These are phyloP conservation scores for Grammomys dolichurus DNA, from an alignment of 2,113 vertebrate species.

Conservation along the genomic window DNA sequence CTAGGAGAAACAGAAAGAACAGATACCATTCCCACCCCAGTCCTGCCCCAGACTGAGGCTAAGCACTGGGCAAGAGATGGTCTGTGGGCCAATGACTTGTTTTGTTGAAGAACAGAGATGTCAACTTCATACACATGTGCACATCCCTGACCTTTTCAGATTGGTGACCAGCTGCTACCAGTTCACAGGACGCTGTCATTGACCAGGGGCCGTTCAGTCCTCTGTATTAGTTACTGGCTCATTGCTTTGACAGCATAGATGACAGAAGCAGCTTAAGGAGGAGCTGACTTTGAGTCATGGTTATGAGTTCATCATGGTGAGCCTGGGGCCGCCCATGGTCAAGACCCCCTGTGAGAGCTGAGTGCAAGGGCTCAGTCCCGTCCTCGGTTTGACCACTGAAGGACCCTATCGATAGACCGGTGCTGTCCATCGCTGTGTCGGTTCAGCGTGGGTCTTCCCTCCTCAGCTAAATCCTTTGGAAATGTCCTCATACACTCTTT, in stretches of 20 bases:
- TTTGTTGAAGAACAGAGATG: constrained; percentile 26
- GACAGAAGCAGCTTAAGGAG: background rate
- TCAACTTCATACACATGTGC: background rate
- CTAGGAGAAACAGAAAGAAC: background rate
- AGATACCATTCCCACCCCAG: background rate
- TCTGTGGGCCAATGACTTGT: background rate
- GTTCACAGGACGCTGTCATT: background rate
- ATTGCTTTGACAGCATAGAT: background rate
- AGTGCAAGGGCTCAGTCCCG: background rate
- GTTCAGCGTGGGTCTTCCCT: background rate
- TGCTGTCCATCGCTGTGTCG: background rate
- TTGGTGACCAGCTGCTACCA: background rate
- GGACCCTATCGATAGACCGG: too few relatives aligned
- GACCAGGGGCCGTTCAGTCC: background rate
- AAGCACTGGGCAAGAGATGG: background rate
- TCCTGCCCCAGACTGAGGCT: background rate
- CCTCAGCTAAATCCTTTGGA: background rate
- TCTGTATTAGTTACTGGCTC: background rate
- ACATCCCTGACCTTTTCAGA: background rate
- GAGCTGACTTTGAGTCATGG: background rate
- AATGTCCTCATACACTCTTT: background rate
- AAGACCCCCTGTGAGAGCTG: background rate
- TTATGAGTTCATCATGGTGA: accelerated
- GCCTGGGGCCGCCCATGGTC: background rate
- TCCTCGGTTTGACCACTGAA: background rate